Percentiles rank a stretch among this genome's conserved stretches.
Evolutionary conservation across 1,140 invertebrate genomes (phyloP).

Genomic region (Aphis gossypii): DNA sequence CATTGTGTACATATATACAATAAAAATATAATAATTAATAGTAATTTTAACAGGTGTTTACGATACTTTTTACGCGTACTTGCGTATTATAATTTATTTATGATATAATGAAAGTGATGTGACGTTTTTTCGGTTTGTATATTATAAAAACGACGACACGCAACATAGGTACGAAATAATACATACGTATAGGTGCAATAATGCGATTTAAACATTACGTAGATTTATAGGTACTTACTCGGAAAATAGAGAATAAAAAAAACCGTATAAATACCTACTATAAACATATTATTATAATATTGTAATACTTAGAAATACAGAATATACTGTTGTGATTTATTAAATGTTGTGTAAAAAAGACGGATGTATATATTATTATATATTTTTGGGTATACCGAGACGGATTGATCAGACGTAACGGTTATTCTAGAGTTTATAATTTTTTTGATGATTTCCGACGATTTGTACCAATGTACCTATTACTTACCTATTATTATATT

Average conservation of each 20-base stretch:
- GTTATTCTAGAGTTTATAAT: background rate
- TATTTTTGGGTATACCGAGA: background rate
- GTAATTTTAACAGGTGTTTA: conserved; percentile 9
- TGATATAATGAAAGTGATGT: background rate
- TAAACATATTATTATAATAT: background rate
- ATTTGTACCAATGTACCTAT: background rate
- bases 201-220: background rate
- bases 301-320: background rate
- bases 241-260: background rate
- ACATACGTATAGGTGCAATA: background rate
- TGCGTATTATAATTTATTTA: background rate
- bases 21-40: background rate
- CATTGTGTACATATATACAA: background rate
- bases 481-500: background rate
- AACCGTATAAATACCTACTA: background rate
- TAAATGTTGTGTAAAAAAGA: background rate
- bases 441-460: background rate
- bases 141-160: background rate
- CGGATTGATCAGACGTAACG: background rate
- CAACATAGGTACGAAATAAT: background rate
- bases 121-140: background rate
- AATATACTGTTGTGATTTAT: background rate
- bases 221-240: background rate
- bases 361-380: background rate
- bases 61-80: background rate